Percentiles rank a stretch among this genome's conserved stretches.
These are phyloP conservation scores for Drosophila pachea DNA, from an alignment of 1,140 invertebrate species.

Conservation along the genomic window DNA sequence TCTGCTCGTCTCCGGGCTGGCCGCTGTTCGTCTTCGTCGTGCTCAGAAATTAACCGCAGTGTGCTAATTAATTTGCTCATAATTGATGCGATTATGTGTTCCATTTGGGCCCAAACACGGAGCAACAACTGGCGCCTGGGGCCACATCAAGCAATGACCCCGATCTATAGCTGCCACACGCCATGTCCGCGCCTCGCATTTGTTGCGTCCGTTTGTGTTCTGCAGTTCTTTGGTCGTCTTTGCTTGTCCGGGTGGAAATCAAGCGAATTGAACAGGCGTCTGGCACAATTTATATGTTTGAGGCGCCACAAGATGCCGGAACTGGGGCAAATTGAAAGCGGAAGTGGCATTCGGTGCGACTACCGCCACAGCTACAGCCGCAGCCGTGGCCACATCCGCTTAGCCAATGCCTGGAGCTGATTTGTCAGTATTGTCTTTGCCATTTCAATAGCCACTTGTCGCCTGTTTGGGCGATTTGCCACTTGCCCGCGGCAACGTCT, in stretches of 20 bases:
- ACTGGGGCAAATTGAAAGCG: constrained; percentile 67
- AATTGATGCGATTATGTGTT: constrained; percentile 76
- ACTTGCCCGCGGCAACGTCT: constrained; percentile 24
- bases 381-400: background rate
- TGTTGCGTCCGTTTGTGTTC: constrained; percentile 13
- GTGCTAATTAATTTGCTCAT: constrained; percentile 78
- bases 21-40: background rate
- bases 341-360: constrained; percentile 32
- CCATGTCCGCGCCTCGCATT: background rate
- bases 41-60: constrained; percentile 66
- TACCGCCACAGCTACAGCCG: constrained; percentile 4
- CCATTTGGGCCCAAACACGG: constrained; percentile 49
- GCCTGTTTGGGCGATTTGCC: constrained; percentile 11
- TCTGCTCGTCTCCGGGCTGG: background rate
- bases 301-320: constrained; percentile 49
- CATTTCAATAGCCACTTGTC: constrained; percentile 9
- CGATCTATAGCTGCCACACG: constrained; percentile 36
- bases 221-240: constrained; percentile 25
- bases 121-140: constrained; percentile 48
- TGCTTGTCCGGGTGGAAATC: constrained; percentile 63
- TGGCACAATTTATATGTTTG: constrained; percentile 56
- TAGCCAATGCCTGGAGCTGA: constrained; percentile 27
- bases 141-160: constrained; percentile 45
- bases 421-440: constrained; percentile 43
- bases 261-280: constrained; percentile 48